A percentile compares a stretch with the other conserved stretches of the same genome.
These are phyloP conservation scores for Tachina fera DNA, from an alignment of 2,888 invertebrate genomes.

Conservation along the genomic window DNA sequence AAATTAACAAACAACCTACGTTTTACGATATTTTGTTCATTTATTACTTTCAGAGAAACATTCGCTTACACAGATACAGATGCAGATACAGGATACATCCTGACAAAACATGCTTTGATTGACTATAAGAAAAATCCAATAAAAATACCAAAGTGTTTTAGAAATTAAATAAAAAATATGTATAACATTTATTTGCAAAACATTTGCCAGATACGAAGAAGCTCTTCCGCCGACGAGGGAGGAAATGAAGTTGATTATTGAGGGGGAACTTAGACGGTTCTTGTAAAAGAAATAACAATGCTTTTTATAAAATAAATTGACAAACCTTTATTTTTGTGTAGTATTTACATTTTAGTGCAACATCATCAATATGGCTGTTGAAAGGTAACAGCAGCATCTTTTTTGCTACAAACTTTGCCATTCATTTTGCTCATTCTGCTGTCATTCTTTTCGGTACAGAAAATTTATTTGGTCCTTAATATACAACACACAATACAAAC, in stretches of 20 bases:
- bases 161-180: conserved; percentile 64
- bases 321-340: conserved; percentile 7
- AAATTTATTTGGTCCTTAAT: conserved; percentile 49
- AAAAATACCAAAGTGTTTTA: conserved; percentile 71
- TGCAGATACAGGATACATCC: background rate
- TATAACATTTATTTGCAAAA: conserved; percentile 57
- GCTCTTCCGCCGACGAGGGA: conserved; percentile 23
- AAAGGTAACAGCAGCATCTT: conserved; percentile 45
- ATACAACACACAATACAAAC: too few species aligned
- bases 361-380: conserved; percentile 30
- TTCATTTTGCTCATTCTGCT: conserved; percentile 1
- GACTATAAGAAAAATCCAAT: conserved; percentile 62
- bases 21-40: conserved; percentile 22
- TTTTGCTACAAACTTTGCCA: background rate
- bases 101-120: background rate
- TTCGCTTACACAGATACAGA: too few species aligned
- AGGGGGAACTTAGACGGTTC: background rate
- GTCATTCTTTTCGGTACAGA: conserved; percentile 18
- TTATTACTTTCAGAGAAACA: conserved; percentile 48
- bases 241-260: conserved; percentile 6
- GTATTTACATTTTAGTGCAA: conserved; percentile 8
- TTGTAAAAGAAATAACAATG: conserved; percentile 10
- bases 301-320: conserved; percentile 36
- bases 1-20: conserved; percentile 16
- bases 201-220: conserved; percentile 31